Base-by-base conservation (phyloP, 2,797 vertebrate genomes). In the Garrulus glandarius region DNA sequence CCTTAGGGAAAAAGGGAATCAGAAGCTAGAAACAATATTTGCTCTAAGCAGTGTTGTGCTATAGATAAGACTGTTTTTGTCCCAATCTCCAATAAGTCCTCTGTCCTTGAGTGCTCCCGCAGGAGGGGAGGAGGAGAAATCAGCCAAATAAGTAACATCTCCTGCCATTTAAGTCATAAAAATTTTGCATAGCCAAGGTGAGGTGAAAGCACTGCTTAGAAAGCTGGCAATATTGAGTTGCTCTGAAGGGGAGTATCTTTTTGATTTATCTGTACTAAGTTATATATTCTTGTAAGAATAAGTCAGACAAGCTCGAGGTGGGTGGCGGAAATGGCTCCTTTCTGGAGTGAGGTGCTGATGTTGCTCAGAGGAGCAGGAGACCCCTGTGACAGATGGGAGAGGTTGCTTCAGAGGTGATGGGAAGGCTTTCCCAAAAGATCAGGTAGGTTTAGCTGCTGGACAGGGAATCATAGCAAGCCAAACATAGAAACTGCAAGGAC, bases 1-100 rank as follows among this genome's bases (percentile, higher is more conserved):
- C 87, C 68, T 93, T 52, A 24, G 71, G 89, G 89, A 80, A 85
- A 95, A 92, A 32, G 49, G 15, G 71, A 96, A 87, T 67, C 87
- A 56, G 84, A 85, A 95, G 37, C 78, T 87, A 91, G 75, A 91
- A 95, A 92, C 60, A 84, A 36, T 89, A 94, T 92, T 89, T 92
- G 78, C 87, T 92, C 74, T 83, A 87, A 93, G 79, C 71, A 36
- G n/a, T 13, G 75, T 92, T 71, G 30, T 87, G 78, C 79, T 93
- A 84, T 23, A 88, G 84, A 84, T 84, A 82, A 95, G 63, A 63
- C 61, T 87, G 36, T 49, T 94, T 57, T 86, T 74, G 79, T 90
- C 60, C 52, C 69, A 70, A 49, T 27, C 55, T 87, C 59, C 10
- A 5, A 10, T 47, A 88, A 84, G 61, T 84, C 21, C 34, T 86